phyloP scores from a whole-genome alignment of 2,888 invertebrate genomes.

The Crossocerus cetratus region DNA sequence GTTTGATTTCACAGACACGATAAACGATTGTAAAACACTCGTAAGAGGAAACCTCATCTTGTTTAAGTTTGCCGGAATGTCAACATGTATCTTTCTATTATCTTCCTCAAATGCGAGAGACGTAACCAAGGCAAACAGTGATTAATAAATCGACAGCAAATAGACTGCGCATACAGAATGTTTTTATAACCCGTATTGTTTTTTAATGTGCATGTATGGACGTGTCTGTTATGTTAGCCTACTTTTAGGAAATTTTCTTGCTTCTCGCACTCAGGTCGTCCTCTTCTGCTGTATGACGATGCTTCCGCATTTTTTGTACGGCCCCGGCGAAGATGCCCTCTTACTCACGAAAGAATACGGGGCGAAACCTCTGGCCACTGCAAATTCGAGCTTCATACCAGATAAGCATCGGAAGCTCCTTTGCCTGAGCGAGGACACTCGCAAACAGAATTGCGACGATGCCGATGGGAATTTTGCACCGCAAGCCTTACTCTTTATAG shows the following conservation, averaged over 20 bases:
- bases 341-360: slow-evolving; percentile 81
- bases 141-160: not conserved
- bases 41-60: not conserved
- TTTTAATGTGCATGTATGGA: too few species aligned
- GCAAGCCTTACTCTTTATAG: slow-evolving; percentile 81
- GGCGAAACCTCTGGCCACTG: slow-evolving; percentile 70
- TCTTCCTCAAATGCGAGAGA: not conserved
- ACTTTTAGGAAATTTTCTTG: not conserved
- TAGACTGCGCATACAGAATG: too few species aligned
- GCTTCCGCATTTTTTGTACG: slow-evolving; percentile 84
- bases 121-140: not conserved
- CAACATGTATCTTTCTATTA: not conserved
- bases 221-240: too few species aligned
- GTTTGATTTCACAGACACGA: too few species aligned
- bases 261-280: slow-evolving; percentile 73
- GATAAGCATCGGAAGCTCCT: slow-evolving; percentile 80
- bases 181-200: too few species aligned
- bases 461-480: slow-evolving; percentile 81
- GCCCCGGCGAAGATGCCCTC: slow-evolving; percentile 83
- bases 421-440: slow-evolving; percentile 76
- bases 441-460: slow-evolving; percentile 76
- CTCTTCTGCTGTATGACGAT: slow-evolving; percentile 83
- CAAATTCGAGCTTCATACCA: slow-evolving; percentile 76
- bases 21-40: too few species aligned
- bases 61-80: not conserved